Base-by-base conservation (phyloP, 2,797 vertebrate species). In the Toxotes lorentzi region DNA sequence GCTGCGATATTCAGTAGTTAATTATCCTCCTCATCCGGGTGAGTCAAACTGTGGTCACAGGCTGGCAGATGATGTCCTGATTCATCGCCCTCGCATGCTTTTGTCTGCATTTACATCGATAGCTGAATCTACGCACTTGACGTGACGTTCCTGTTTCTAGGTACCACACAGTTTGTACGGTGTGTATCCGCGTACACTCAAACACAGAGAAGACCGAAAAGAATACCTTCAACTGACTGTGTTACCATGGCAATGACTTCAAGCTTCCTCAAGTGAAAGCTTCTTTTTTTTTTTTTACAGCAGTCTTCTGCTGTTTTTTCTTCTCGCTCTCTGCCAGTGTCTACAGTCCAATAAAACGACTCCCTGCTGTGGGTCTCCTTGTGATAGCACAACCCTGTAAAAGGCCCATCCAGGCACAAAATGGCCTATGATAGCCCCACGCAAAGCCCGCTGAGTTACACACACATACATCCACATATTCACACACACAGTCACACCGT, bases 351-450 rank as follows among this genome's bases (percentile, higher is more conserved):
- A 38, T 51, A 71, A 65, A 87, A 82, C 4, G 16, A 79, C 51
- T 79, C 78, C 89, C 81, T 10, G 34, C 86, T 76, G 89, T 60
- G 82, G 57, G 58, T 76, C 89, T 90, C 70, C 84, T 86, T 79
- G 73, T 88, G 73, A 78, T 75, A 91, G 45, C 32, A 82, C 70
- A 71, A 71, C 69, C 61, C 34, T 78, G 63, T 73, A 90, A 90
- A 92, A 91, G 82, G 62, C 80, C 66, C 74, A 75, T 75, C 38
- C 70, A 72, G 85, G 72, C 79, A 80, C 88, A 91, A 90, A 91
- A 92, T 92, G 86, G 76, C 85, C 78, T 90, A 77, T 84, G 85
- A 84, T 89, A 80, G 76, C 79, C 76, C 67, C 73, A 75, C 12
- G 57, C 62, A 83, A 69, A 78, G 79, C 82, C 79, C 54, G 78